Evolutionary conservation across 2,888 invertebrate species (phyloP).

Genomic region (Mythimna vitellina): DNA sequence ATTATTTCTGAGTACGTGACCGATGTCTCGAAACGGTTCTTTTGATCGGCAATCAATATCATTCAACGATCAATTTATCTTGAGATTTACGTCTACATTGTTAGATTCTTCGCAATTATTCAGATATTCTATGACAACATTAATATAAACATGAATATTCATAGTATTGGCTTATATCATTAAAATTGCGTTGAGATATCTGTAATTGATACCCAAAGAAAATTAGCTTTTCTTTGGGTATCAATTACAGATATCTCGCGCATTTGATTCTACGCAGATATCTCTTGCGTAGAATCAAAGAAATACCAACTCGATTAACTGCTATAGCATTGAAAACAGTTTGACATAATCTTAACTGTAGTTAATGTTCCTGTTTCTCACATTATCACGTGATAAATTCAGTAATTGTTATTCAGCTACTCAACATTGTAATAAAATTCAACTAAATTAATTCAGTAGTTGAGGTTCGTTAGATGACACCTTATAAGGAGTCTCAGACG

Average conservation of each 20-base stretch:
- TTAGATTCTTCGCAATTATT: constrained; percentile 80
- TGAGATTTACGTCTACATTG: constrained; percentile 84
- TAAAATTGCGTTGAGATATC: constrained; percentile 28
- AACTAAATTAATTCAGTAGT: constrained; percentile 63
- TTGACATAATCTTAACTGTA: constrained; percentile 6
- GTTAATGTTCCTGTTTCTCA: constrained; percentile 42
- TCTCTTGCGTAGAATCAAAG: neutral
- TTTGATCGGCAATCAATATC: constrained; percentile 85
- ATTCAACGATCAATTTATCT: constrained; percentile 81
- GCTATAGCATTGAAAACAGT: constrained; percentile 5
- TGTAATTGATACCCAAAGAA: constrained; percentile 25
- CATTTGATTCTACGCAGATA: too few species aligned
- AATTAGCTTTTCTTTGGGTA: too few species aligned
- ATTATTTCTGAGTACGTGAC: constrained; percentile 77
- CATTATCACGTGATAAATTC: constrained; percentile 40
- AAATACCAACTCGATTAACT: constrained; percentile 8
- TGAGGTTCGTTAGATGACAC: constrained; percentile 70
- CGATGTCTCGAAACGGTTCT: constrained; percentile 77
- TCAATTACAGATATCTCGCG: too few species aligned
- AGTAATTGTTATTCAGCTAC: constrained; percentile 50
- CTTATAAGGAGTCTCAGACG: constrained; percentile 72
- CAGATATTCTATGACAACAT: constrained; percentile 69
- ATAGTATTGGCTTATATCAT: constrained; percentile 34
- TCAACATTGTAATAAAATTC: constrained; percentile 65
- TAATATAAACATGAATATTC: constrained; percentile 62